These are phyloP conservation scores for Streptopelia turtur DNA, from an alignment of 2,797 vertebrate genomes.

Conservation along the genomic window DNA sequence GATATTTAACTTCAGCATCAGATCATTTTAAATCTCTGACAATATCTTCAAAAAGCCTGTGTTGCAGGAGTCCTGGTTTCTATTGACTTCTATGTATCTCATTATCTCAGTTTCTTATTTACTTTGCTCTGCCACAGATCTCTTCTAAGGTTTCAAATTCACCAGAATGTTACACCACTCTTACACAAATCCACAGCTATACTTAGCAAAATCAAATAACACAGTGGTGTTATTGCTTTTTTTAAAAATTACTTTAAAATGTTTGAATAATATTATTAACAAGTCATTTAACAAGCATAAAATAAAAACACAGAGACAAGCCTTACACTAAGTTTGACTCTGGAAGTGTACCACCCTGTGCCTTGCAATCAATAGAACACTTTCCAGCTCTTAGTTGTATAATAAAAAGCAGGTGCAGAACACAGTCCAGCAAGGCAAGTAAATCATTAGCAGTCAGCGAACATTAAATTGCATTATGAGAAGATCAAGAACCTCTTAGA, in stretches of 20 bases:
- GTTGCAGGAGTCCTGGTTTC: background rate
- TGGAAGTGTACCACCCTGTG: background rate
- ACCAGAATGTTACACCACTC: background rate
- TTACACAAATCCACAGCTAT: background rate
- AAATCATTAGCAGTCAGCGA: background rate
- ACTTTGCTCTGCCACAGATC: background rate
- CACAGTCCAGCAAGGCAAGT: background rate
- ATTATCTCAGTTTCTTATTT: conserved; percentile 59
- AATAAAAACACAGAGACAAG: background rate
- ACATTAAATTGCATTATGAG: background rate
- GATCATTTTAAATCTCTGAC: background rate
- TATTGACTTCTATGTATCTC: background rate
- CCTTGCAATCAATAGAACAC: background rate
- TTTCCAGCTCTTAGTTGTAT: background rate
- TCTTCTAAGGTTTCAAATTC: background rate
- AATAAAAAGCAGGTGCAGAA: background rate
- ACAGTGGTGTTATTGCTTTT: background rate
- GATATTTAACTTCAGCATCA: conserved; percentile 26
- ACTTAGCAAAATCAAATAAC: background rate
- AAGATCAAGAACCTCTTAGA: background rate
- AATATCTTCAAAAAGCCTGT: background rate
- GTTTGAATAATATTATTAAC: background rate
- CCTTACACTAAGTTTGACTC: background rate
- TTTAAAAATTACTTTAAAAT: background rate
- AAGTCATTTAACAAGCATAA: background rate